phyloP scores from a whole-genome alignment of 30 jellyfish, hydroid and myxozoan genomes.

The Aurelia aurita region DNA sequence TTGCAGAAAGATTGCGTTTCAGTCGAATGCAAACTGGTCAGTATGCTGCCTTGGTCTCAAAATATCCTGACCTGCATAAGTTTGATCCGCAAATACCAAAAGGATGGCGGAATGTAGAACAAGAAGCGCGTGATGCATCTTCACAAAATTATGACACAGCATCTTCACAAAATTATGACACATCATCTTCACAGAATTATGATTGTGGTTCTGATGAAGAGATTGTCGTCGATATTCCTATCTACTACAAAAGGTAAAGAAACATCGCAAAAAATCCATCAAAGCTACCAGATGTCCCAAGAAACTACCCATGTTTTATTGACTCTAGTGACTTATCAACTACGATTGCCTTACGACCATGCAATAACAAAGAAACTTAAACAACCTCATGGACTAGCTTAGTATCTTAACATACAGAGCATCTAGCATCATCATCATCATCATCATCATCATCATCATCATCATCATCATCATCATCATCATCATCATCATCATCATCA shows the following conservation, averaged over 20 bases:
- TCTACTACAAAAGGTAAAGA: constrained; percentile 12
- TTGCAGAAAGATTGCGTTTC: neutral
- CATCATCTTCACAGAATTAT: neutral
- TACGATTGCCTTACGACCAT: no score
- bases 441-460: neutral
- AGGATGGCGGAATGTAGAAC: neutral
- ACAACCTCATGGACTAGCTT: neutral
- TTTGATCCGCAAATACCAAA: constrained; percentile 25
- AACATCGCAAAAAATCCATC: neutral
- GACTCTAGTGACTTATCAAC: neutral
- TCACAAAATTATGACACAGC: neutral
- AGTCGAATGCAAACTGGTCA: constrained; percentile 1
- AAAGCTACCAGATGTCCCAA: no score
- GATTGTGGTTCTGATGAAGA: neutral
- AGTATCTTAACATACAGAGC: neutral
- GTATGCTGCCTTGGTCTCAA: neutral
- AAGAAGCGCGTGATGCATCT: neutral
- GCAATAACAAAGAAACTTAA: neutral
- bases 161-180: neutral
- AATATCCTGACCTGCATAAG: constrained; percentile 14
- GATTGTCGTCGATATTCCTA: constrained; percentile 3
- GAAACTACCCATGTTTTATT: neutral
- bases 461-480: neutral
- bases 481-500: neutral
- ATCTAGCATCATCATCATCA: neutral